Percentiles rank a stretch among this genome's conserved stretches.
phyloP scores from a whole-genome alignment of 2,113 vertebrate genomes.

The Trematocara macrostoma region DNA sequence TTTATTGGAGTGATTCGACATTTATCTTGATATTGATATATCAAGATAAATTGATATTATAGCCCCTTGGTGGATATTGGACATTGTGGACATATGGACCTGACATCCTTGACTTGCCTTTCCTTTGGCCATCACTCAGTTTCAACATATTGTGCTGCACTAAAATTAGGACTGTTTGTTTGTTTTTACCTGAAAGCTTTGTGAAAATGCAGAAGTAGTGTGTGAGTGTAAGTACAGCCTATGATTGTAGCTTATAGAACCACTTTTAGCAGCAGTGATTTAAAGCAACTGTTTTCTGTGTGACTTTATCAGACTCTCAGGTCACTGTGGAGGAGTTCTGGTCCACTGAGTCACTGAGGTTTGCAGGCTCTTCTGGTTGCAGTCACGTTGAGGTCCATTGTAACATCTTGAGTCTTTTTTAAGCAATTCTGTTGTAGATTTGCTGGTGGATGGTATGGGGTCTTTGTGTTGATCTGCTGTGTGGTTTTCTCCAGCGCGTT shows the following conservation, averaged over 20 bases:
- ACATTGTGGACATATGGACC: conserved; percentile 28
- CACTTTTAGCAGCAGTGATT: not conserved
- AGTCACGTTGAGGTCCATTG: not conserved
- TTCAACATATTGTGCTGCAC: not conserved
- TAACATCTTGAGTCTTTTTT: not conserved
- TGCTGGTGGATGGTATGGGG: not conserved
- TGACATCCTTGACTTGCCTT: conserved; percentile 35
- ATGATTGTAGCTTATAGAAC: not conserved
- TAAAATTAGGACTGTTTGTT: not conserved
- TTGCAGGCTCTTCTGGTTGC: not conserved
- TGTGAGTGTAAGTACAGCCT: not conserved
- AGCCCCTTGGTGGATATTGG: not conserved
- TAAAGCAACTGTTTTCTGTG: not conserved
- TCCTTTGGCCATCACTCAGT: conserved; percentile 5
- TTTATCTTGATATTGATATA: not conserved
- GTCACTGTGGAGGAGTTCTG: not conserved
- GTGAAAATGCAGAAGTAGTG: not conserved
- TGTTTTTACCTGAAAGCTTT: not conserved
- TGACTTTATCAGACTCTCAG: not conserved
- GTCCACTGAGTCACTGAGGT: not conserved
- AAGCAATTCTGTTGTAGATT: not conserved
- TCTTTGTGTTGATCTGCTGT: not conserved
- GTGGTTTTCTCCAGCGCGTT: not conserved
- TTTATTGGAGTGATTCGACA: not conserved
- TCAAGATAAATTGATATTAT: not conserved